phyloP scores from a whole-genome alignment of 2,113 vertebrate genomes.

The Mesitornis unicolor region DNA sequence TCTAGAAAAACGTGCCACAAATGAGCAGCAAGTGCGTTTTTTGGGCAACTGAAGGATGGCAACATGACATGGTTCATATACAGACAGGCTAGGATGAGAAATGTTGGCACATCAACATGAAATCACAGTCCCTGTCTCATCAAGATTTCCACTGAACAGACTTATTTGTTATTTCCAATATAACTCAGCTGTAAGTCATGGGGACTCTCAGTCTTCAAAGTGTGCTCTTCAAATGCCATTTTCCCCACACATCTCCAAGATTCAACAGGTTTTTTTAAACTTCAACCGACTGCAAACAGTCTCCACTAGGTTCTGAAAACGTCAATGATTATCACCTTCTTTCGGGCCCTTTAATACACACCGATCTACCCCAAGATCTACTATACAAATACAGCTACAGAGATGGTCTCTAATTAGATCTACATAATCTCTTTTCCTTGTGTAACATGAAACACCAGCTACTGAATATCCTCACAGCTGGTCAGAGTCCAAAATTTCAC shows the following conservation, averaged over 20 bases:
- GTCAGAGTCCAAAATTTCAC: not conserved
- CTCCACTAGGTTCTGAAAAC: not conserved
- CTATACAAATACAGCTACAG: not conserved
- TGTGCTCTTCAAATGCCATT: not conserved
- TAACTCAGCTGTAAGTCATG: not conserved
- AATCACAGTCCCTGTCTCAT: accelerated
- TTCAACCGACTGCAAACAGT: not conserved
- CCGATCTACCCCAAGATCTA: not conserved
- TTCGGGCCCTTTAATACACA: not conserved
- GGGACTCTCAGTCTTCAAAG: not conserved
- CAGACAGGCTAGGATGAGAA: not conserved
- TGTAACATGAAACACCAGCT: not conserved
- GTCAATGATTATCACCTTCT: not conserved
- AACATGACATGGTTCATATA: not conserved
- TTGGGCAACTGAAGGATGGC: not conserved
- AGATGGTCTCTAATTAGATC: not conserved
- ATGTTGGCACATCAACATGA: not conserved
- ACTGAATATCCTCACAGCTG: not conserved
- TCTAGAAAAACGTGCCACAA: not conserved
- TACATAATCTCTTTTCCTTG: not conserved
- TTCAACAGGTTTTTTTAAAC: not conserved
- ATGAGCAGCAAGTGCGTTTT: not conserved
- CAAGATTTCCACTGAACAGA: not conserved
- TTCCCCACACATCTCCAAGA: not conserved
- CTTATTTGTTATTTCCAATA: not conserved